These are phyloP conservation scores for Perca flavescens DNA, from an alignment of 2,113 vertebrate species.

Conservation along the genomic window DNA sequence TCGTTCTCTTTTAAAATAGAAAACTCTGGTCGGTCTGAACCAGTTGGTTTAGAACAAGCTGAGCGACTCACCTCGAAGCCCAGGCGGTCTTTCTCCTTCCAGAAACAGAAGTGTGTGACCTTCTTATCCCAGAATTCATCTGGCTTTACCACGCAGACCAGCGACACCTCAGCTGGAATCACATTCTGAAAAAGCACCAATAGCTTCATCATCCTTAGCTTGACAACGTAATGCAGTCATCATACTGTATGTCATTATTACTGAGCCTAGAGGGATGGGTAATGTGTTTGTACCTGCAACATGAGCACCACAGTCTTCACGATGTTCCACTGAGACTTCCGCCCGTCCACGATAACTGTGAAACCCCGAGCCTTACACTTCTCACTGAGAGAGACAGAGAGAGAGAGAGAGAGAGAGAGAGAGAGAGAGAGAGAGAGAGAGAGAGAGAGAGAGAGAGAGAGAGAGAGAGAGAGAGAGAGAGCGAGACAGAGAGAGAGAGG, in stretches of 20 bases:
- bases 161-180: constrained; percentile 97
- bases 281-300: constrained; percentile 90
- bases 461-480: not conserved
- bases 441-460: not conserved
- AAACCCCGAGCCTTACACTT: constrained; percentile 99
- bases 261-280: not conserved
- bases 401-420: not conserved
- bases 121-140: constrained; percentile 99
- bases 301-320: constrained; percentile 99
- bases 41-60: not conserved
- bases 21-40: not conserved
- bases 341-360: constrained; percentile 98
- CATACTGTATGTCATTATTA: too few relatives aligned
- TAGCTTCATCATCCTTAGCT: not conserved
- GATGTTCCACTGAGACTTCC: constrained; percentile 97
- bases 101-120: constrained; percentile 99
- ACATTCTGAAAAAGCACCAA: constrained; percentile 88
- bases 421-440: not conserved
- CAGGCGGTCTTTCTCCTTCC: constrained; percentile 99
- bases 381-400: constrained; percentile 82
- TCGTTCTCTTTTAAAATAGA: not conserved
- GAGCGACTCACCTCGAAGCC: constrained; percentile 93
- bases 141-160: constrained; percentile 99
- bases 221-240: not conserved
- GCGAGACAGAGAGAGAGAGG: too few relatives aligned